Base-by-base conservation (phyloP, 1,140 invertebrate genomes). In the Agrypnia vestita region DNA sequence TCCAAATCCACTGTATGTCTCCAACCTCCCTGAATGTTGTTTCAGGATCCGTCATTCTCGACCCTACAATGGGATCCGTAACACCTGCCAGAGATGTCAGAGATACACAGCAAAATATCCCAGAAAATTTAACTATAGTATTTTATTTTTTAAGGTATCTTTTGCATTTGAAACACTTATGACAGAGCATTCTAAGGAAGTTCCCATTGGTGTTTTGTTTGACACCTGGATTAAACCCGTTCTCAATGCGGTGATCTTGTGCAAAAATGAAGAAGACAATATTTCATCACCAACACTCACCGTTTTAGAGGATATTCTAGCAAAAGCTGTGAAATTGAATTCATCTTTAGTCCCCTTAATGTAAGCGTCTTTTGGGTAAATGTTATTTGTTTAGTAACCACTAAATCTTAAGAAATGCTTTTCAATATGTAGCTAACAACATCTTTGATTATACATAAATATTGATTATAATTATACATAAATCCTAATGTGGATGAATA, bases 131-230 rank as follows among this genome's bases (percentile, higher is more conserved):
- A 35, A 35, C 25, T 35, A n/a, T n/a, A 35, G 7, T 59, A 59
- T 59, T 19, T 59, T 59, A 15, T 17, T 53, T 78, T 79, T 83
- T 83, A 78, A 89, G 88, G 85, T 86, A 0, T 85, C 86, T 9
- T 84, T 83, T n/a, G 84, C 85, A 0, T 83, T 88, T 11, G 86
- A 87, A 72, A 85, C 74, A 0, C 83, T 88, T 0, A 79, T 89
- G n/a, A 80, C 83, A n/a, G 79, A 80, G 21, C 85, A 88, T 76
- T 79, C 80, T 4, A 75, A 76, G 46, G 80, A 84, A 44, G 83
- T 81, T 0, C 61, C 78, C 44, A 73, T 83, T 0, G 82, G 83
- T 4, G 74, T 73, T 0, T 76, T 86, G 3, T 85, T 86, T 51
- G 55, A 76, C 7, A 76, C 73, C 12, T 89, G 87, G 87, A 78